Conservation (phyloP, 1,140 invertebrate species). For the Palaemon carinicauda region DNA sequence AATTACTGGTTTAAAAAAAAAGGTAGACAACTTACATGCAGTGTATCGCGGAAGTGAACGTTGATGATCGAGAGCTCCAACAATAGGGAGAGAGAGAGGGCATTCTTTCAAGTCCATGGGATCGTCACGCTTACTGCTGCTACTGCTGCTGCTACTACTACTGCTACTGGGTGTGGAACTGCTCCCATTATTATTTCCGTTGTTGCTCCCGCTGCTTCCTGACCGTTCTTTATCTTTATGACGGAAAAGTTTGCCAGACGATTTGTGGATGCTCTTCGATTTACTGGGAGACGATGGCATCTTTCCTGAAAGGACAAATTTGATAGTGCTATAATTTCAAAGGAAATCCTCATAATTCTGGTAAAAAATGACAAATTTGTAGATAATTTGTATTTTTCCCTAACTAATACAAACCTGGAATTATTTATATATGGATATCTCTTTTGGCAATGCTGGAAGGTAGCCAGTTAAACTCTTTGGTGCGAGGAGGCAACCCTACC, state of each 20-base stretch:
- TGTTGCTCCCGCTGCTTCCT: constrained; percentile 32
- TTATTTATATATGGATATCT: too few relatives aligned
- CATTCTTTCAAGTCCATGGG: constrained; percentile 63
- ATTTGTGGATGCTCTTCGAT: constrained; percentile 54
- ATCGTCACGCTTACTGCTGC: constrained; percentile 44
- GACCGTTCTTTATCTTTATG: constrained; percentile 56
- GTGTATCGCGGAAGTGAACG: constrained; percentile 62
- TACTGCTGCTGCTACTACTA: too few relatives aligned
- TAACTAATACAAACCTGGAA: too few relatives aligned
- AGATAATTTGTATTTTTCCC: too few relatives aligned
- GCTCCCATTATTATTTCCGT: constrained; percentile 14
- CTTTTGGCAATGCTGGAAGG: too few relatives aligned
- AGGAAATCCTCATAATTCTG: too few relatives aligned
- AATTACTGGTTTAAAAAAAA: too few relatives aligned
- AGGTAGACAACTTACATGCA: constrained; percentile 62
- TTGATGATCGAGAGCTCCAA: constrained; percentile 64
- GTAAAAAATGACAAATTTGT: too few relatives aligned
- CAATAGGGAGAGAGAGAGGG: constrained; percentile 65
- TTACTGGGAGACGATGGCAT: constrained; percentile 55
- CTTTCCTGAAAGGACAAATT: constrained; percentile 31
- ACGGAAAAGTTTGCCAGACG: constrained; percentile 51
- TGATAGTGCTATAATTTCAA: not conserved
- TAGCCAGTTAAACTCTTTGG: too few relatives aligned
- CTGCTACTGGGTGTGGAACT: too few relatives aligned
- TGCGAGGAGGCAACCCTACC: too few relatives aligned